Percentiles rank a stretch among this genome's conserved stretches.
Conservation (phyloP, 2,113 vertebrate genomes). For the Passer domesticus region DNA sequence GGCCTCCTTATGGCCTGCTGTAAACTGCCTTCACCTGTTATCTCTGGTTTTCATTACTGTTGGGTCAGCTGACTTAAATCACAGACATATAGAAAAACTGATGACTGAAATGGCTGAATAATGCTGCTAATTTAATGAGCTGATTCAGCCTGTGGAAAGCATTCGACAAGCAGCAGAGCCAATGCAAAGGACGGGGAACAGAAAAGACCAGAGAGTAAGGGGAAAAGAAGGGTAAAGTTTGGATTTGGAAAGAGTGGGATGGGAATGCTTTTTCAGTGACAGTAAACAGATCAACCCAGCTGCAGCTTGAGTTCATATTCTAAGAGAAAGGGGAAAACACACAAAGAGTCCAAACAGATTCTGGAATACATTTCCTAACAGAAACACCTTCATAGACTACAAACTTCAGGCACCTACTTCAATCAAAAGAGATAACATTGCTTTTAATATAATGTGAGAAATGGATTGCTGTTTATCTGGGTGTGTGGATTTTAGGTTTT, state of each 20-base stretch:
- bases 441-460: neutral
- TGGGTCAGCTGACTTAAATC: neutral
- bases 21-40: neutral
- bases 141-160: neutral
- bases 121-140: neutral
- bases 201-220: neutral
- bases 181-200: neutral
- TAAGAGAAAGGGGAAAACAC: neutral
- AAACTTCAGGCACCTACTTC: neutral
- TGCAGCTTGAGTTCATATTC: neutral
- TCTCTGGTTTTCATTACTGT: neutral
- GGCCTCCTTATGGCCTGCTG: neutral
- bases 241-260: neutral
- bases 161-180: neutral
- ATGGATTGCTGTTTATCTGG: neutral
- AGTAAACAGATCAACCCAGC: neutral
- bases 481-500: neutral
- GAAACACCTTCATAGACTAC: neutral
- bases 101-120: neutral
- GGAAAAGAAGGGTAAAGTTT: neutral
- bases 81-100: neutral
- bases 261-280: neutral
- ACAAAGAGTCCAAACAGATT: neutral
- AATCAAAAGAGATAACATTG: neutral
- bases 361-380: neutral